Conservation (phyloP, 2,888 invertebrate genomes). For the Chalcosyrphus nemorum region DNA sequence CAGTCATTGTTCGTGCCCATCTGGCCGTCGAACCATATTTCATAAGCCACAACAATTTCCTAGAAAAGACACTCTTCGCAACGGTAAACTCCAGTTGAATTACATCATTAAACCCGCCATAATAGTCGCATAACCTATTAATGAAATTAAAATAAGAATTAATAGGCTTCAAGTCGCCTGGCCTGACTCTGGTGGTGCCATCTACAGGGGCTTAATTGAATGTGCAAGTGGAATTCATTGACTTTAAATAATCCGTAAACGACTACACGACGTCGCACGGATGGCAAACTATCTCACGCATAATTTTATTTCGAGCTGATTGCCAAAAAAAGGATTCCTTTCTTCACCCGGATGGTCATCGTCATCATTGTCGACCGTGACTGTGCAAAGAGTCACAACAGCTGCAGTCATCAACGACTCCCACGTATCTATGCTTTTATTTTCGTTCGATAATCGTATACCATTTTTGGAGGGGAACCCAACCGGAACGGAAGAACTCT, state of each 20-base stretch:
- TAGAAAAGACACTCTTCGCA: conserved; percentile 13
- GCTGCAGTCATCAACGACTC: too few relatives aligned
- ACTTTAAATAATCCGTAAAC: conserved; percentile 22
- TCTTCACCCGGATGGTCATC: background rate
- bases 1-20: conserved; percentile 34
- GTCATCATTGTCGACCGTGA: background rate
- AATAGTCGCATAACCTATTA: conserved; percentile 47
- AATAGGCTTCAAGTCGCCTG: conserved; percentile 14
- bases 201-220: background rate
- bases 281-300: conserved; percentile 50
- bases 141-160: conserved; percentile 48
- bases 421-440: conserved; percentile 39
- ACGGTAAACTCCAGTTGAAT: conserved; percentile 38
- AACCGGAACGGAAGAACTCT: conserved; percentile 36
- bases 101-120: conserved; percentile 48
- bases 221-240: conserved; percentile 31
- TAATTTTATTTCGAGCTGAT: conserved; percentile 54
- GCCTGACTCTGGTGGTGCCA: background rate
- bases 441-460: conserved; percentile 29
- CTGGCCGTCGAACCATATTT: conserved; percentile 22
- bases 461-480: conserved; percentile 8
- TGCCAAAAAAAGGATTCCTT: conserved; percentile 37
- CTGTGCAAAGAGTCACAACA: background rate
- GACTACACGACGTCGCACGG: conserved; percentile 8
- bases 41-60: conserved; percentile 35